Conservation (phyloP, 2,797 vertebrate species). For the Chaetodon trifasciatus region DNA sequence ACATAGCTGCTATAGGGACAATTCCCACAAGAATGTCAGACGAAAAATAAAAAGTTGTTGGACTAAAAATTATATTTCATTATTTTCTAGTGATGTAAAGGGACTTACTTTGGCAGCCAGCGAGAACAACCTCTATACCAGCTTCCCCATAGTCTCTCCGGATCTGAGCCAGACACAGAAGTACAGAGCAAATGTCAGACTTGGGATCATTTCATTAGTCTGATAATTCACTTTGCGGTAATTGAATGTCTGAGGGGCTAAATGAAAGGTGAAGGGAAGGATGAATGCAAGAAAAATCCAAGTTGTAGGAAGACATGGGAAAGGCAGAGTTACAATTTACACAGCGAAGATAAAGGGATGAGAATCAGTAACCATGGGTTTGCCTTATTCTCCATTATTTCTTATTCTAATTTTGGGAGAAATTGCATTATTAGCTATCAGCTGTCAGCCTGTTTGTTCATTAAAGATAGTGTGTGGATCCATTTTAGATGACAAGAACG, state of each 20-base stretch:
- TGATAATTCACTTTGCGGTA: conserved; percentile 11
- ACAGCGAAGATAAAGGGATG: background rate
- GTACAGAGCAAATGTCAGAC: conserved; percentile 43
- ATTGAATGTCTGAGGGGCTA: conserved; percentile 25
- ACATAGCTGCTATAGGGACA: background rate
- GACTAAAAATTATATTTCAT: background rate
- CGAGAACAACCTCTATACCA: conserved; percentile 90
- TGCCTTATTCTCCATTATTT: background rate
- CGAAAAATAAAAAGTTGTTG: background rate
- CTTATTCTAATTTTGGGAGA: background rate
- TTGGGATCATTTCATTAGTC: conserved; percentile 26
- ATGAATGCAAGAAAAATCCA: background rate
- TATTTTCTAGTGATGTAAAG: background rate
- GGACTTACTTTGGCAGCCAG: conserved; percentile 90
- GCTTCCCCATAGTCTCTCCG: conserved; percentile 90
- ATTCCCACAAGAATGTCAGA: too few species aligned
- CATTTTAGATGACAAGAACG: background rate
- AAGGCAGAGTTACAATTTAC: background rate
- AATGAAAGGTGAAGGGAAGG: conserved; percentile 2
- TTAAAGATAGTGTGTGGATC: background rate
- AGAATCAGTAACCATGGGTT: background rate
- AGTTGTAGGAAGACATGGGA: background rate
- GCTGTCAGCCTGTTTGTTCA: background rate
- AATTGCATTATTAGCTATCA: background rate
- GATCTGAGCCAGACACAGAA: conserved; percentile 86